A percentile compares a stretch with the other conserved stretches of the same genome.
phyloP scores from a whole-genome alignment of 1,140 invertebrate species.

The Aphis gossypii region DNA sequence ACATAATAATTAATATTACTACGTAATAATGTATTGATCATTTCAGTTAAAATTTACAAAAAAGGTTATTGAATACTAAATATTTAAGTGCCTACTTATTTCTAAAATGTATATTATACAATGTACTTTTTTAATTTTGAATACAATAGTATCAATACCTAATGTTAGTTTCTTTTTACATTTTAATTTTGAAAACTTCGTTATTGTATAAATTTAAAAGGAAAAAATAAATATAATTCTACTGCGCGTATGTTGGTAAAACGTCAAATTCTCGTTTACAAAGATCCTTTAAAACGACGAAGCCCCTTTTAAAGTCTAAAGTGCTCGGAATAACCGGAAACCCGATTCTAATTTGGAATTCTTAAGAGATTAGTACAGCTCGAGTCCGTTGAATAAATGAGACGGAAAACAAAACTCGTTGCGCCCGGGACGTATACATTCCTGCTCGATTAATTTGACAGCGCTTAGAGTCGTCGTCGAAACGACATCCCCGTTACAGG shows the following conservation, averaged over 20 bases:
- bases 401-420: constrained; percentile 56
- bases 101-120: neutral
- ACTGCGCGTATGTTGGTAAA: neutral
- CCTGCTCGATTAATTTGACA: constrained; percentile 53
- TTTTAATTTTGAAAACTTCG: neutral
- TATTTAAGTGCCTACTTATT: neutral
- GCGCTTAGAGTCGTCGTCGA: constrained; percentile 19
- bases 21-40: neutral
- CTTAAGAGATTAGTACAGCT: constrained; percentile 56
- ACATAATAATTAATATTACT: neutral
- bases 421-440: constrained; percentile 2
- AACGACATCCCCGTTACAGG: constrained; percentile 44
- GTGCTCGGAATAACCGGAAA: constrained; percentile 30
- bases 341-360: constrained; percentile 57
- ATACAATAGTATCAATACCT: neutral
- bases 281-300: constrained; percentile 25
- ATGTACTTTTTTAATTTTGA: neutral
- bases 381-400: constrained; percentile 50
- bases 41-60: neutral
- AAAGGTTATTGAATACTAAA: constrained; percentile 11
- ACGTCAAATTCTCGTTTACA: constrained; percentile 23
- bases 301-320: constrained; percentile 14
- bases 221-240: neutral
- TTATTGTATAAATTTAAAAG: neutral
- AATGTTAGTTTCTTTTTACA: neutral